Conservation (phyloP, 2,888 invertebrate species). For the Caenorhabditis afra region DNA sequence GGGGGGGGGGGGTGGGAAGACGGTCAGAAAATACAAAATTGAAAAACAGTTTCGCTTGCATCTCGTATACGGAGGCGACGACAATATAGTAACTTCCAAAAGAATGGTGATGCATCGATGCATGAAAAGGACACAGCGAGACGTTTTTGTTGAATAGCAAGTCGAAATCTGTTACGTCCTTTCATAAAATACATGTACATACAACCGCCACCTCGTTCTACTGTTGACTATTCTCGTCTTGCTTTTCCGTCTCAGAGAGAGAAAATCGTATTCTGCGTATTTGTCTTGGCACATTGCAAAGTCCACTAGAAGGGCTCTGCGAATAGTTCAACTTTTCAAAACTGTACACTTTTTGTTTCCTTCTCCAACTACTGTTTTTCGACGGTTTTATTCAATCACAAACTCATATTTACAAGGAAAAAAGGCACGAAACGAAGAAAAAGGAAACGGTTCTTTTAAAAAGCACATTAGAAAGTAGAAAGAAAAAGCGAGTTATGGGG, state of each 20-base stretch:
- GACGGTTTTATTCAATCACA: too few species aligned
- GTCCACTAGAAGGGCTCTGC: neutral
- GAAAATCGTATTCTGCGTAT: neutral
- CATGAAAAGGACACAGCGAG: slow-evolving; percentile 35
- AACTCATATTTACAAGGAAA: too few species aligned
- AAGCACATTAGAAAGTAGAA: too few species aligned
- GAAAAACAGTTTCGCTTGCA: neutral
- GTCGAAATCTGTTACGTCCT: slow-evolving; percentile 28
- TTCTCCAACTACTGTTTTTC: too few species aligned
- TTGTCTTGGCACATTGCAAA: slow-evolving; percentile 21
- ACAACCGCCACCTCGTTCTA: slow-evolving; percentile 9
- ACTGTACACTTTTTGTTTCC: too few species aligned
- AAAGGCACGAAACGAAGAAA: too few species aligned
- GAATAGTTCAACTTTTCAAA: neutral
- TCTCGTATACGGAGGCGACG: neutral
- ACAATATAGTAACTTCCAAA: slow-evolving; percentile 46
- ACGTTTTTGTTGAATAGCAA: slow-evolving; percentile 40
- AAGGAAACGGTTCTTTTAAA: too few species aligned
- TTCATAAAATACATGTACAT: slow-evolving; percentile 52
- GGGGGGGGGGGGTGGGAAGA: too few species aligned
- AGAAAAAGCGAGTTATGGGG: too few species aligned
- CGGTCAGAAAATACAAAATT: too few species aligned
- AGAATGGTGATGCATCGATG: slow-evolving; percentile 35
- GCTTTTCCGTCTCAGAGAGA: slow-evolving; percentile 22
- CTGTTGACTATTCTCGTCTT: slow-evolving; percentile 58